These are phyloP conservation scores for Sterna hirundo DNA, from an alignment of 2,113 vertebrate genomes.

Conservation along the genomic window DNA sequence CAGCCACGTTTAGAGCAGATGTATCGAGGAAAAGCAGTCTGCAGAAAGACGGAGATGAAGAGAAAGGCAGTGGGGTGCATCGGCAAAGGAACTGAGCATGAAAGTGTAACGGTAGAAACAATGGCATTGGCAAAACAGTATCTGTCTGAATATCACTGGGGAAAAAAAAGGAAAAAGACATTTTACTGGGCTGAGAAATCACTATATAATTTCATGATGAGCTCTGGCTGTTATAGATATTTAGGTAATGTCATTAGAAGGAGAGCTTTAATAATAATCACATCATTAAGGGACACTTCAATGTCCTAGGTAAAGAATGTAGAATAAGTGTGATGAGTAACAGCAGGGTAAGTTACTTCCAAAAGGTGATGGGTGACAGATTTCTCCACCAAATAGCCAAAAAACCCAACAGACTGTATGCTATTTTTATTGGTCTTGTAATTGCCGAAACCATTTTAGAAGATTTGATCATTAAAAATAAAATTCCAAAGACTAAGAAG, in stretches of 20 bases:
- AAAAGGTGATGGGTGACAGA: not conserved
- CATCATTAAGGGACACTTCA: not conserved
- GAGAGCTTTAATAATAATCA: not conserved
- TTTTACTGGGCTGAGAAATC: not conserved
- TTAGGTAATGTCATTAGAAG: not conserved
- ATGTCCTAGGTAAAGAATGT: not conserved
- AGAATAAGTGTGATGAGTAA: not conserved
- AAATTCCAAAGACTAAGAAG: not conserved
- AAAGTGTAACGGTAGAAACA: not conserved
- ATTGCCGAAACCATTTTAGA: not conserved
- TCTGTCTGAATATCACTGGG: not conserved
- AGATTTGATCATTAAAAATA: constrained; percentile 7
- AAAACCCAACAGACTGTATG: not conserved
- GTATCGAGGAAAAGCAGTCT: not conserved
- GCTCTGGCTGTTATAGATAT: not conserved
- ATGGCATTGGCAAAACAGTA: not conserved
- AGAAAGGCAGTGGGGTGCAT: not conserved
- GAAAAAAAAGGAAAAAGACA: not conserved
- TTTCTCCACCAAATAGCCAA: not conserved
- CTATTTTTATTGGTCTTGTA: not conserved
- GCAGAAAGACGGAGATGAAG: not conserved
- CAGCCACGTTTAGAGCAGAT: constrained; percentile 7
- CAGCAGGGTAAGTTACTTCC: not conserved
- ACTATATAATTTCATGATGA: not conserved
- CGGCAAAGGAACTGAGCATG: not conserved